Percentiles rank a stretch among this genome's conserved stretches.
These are phyloP conservation scores for Polymixis lichenea DNA, from an alignment of 2,888 invertebrate genomes.

Conservation along the genomic window DNA sequence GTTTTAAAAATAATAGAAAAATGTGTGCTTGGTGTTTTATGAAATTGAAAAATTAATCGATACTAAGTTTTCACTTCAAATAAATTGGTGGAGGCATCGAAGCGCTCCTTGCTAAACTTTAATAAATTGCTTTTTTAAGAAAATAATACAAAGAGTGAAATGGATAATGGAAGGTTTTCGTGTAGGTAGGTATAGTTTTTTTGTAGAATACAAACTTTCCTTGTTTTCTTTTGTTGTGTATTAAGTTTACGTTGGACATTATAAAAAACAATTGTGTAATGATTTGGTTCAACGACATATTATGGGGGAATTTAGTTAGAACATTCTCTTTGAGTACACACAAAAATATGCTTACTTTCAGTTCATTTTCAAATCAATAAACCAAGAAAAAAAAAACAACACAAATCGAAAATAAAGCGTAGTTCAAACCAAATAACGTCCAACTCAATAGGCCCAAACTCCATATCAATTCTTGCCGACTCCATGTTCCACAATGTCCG, in stretches of 20 bases:
- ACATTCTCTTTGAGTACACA: too few species aligned
- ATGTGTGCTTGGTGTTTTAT: neutral
- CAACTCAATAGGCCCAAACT: slow-evolving; percentile 22
- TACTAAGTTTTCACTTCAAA: neutral
- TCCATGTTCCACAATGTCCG: slow-evolving; percentile 42
- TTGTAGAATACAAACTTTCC: neutral
- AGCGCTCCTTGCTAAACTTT: neutral
- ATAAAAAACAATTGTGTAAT: neutral
- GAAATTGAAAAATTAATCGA: neutral
- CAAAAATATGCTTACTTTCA: neutral
- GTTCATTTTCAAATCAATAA: neutral
- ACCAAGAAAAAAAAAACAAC: neutral
- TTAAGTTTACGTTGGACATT: neutral
- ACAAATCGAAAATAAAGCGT: slow-evolving; percentile 30
- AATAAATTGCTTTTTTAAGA: slow-evolving; percentile 20
- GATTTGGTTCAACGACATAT: neutral
- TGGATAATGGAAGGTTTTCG: neutral
- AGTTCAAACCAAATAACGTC: slow-evolving; percentile 22
- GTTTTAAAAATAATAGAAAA: neutral
- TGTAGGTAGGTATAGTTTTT: neutral
- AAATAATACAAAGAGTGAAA: neutral
- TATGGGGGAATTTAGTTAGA: neutral
- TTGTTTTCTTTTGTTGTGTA: neutral
- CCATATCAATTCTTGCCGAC: slow-evolving; percentile 44
- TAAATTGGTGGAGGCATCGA: neutral